Evolutionary conservation across 2,797 vertebrate species (phyloP).

Genomic region (Sylvia borin): DNA sequence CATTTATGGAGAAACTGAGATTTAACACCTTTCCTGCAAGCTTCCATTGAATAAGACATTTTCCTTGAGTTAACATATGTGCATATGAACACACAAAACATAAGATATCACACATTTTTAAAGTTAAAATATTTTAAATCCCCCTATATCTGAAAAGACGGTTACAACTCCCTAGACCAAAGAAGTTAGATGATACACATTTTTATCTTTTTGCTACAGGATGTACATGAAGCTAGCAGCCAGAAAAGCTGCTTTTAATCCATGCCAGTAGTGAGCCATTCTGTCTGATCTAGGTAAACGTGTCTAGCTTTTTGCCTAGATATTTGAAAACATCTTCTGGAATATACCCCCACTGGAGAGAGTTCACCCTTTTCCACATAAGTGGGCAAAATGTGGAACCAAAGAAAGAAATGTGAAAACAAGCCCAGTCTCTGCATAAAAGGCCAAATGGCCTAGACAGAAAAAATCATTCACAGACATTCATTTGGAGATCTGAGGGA

Average conservation of each 20-base stretch:
- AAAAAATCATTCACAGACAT: slow-evolving; percentile 22
- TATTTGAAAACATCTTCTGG: background rate
- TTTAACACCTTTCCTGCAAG: slow-evolving; percentile 63
- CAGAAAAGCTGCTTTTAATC: slow-evolving; percentile 12
- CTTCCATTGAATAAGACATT: slow-evolving; percentile 34
- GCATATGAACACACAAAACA: background rate
- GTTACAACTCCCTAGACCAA: background rate
- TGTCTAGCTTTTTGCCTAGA: background rate
- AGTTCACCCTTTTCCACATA: background rate
- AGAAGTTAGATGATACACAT: background rate
- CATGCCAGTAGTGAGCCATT: background rate
- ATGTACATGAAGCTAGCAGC: background rate
- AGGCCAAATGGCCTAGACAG: background rate
- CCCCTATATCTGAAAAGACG: background rate
- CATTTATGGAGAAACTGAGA: slow-evolving; percentile 69
- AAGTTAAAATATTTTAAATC: background rate
- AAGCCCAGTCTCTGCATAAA: background rate
- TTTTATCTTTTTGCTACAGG: background rate
- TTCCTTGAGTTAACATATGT: slow-evolving; percentile 23
- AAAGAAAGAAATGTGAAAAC: background rate
- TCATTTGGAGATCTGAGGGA: slow-evolving; percentile 35
- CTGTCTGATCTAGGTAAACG: background rate
- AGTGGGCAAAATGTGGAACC: background rate
- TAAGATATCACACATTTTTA: background rate
- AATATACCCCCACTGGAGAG: background rate